phyloP scores from a whole-genome alignment of 2,797 vertebrate genomes.

The Acanthurus leucopareius region DNA sequence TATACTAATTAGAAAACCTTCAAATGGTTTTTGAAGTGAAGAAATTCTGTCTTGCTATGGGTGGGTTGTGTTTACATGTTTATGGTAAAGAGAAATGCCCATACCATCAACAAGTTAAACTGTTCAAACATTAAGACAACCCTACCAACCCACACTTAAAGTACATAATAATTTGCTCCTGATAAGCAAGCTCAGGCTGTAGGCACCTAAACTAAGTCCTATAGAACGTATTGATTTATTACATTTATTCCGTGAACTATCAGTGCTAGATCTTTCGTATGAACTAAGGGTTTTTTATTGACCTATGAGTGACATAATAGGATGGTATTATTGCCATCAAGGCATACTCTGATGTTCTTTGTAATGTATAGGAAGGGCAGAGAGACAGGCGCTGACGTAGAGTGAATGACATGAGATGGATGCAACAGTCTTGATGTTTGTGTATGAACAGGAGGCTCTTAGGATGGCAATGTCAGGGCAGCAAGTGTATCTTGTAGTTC shows the following conservation, averaged over 20 bases:
- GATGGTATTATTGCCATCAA: background rate
- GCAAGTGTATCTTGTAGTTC: background rate
- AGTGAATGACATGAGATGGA: background rate
- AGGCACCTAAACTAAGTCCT: background rate
- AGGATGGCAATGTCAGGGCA: too few relatives aligned
- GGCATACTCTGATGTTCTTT: too few relatives aligned
- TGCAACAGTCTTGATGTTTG: background rate
- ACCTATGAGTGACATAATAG: background rate
- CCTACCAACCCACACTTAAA: background rate
- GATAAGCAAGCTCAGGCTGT: background rate
- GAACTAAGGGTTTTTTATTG: too few relatives aligned
- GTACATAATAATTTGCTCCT: background rate
- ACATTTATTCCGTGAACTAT: background rate
- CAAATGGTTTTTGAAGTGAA: too few relatives aligned
- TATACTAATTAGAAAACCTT: constrained; percentile 15
- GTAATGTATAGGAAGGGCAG: background rate
- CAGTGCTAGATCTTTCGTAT: background rate
- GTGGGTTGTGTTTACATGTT: background rate
- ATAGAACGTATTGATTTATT: background rate
- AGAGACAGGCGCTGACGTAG: background rate
- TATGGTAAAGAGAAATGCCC: background rate
- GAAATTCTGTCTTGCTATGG: too few relatives aligned
- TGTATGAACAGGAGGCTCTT: too few relatives aligned
- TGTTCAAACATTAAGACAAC: background rate
- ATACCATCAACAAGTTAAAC: background rate